A percentile compares a stretch with the other conserved stretches of the same genome.
Evolutionary conservation across 2,888 invertebrate genomes (phyloP).

Genomic region (Alcis repandata): DNA sequence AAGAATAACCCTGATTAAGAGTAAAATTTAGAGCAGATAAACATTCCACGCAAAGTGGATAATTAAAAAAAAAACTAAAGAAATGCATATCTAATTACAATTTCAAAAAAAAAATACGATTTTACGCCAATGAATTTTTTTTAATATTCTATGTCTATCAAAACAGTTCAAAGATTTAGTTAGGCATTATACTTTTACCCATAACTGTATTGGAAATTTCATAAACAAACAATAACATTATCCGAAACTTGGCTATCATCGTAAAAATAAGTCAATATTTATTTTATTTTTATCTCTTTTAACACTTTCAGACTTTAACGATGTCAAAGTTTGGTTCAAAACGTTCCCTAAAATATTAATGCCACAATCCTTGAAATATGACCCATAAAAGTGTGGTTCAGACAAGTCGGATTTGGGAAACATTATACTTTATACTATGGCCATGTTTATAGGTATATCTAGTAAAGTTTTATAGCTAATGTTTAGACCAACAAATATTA

Average conservation of each 20-base stretch:
- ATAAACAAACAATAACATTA: slow-evolving; percentile 9
- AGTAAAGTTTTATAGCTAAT: slow-evolving; percentile 9
- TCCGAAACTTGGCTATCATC: slow-evolving; percentile 23
- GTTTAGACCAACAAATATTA: neutral
- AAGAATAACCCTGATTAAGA: no score
- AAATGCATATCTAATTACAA: no score
- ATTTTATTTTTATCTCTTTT: slow-evolving; percentile 41
- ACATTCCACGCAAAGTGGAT: no score
- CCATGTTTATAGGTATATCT: slow-evolving; percentile 37
- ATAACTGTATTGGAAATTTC: neutral
- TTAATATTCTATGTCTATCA: no score
- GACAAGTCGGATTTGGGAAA: slow-evolving; percentile 34
- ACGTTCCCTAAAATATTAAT: slow-evolving; percentile 44
- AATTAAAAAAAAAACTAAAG: no score
- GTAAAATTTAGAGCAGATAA: no score
- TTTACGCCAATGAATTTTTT: no score
- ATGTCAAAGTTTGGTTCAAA: slow-evolving; percentile 39
- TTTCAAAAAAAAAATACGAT: no score
- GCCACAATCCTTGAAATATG: slow-evolving; percentile 45
- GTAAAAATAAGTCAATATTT: slow-evolving; percentile 40
- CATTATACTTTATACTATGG: slow-evolving; percentile 28
- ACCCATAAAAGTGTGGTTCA: slow-evolving; percentile 40
- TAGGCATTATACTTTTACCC: neutral
- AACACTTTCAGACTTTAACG: slow-evolving; percentile 38
- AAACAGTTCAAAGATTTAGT: neutral